Evolutionary conservation across 2,888 invertebrate species (phyloP), one percentile per base, ranked within the genome.

Genomic region (Clivina fossor): DNA sequence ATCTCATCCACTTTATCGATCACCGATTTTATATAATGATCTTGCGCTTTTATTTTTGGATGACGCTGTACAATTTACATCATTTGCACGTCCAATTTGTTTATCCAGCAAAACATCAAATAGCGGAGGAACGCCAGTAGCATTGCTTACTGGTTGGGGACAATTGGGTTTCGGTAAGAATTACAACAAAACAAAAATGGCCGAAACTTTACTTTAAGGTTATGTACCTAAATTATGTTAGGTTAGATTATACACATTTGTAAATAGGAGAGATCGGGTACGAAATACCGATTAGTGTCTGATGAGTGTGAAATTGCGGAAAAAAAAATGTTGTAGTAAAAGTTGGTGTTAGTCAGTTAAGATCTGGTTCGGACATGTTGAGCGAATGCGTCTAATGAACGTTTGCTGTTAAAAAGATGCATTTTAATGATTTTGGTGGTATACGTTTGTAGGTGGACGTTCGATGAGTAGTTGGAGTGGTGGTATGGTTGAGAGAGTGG

Each of bases 141-240:
- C 43, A 0, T 30, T 51, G 33, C 24, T 53, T 18, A 55, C 55
- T 2, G 55, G 55, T 15, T 55, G 55, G 55, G 55, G 55, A 3
- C 55, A 55, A 32, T 15, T 55, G 33, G 40, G 55, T 32, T 55
- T 55, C 20, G 55, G 55, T 55, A 55, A 55, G n/a, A n/a, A n/a
- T n/a, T n/a, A n/a, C n/a, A n/a, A n/a, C n/a, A n/a, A n/a, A n/a
- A n/a, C n/a, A n/a, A n/a, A n/a, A n/a, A n/a, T n/a, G n/a, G n/a
- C n/a, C n/a, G n/a, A n/a, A n/a, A n/a, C n/a, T n/a, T n/a, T 9
- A 13, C n/a, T 15, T 26, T 5, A 8, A 8, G 8, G 7, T 26
- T 26, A 26, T 26, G 5, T 26, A 7, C 26, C 26, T 5, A 8
- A 26, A 26, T 26, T 26, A 8, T 26, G 5, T 26, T 7, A 5